Base-by-base conservation (phyloP, 1,140 invertebrate genomes). In the Drosophila biarmipes region DNA sequence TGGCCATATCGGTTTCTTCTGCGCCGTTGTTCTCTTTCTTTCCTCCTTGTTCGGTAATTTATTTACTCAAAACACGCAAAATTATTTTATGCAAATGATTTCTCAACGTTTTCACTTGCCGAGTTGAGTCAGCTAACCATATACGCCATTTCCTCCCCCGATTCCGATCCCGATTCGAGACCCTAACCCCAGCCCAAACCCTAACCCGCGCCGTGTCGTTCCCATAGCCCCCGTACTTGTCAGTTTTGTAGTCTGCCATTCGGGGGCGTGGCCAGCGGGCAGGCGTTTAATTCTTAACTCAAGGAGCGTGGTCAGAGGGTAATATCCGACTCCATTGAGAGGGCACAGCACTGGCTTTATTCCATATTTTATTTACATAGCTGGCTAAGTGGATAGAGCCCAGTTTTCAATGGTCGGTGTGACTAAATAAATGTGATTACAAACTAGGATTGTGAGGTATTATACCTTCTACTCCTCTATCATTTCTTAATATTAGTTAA, bases 11-110 rank as follows among this genome's bases (percentile, higher is more conserved):
- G 38, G 66, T 68, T 68, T 54, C 66, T 54, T 55, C 64, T 27
- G 48, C 48, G 27, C 24, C 35, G 21, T 8, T 24, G 46, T 57
- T 62, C 53, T 61, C 52, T 62, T 43, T 53, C 31, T 76, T 62
- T 54, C 71, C 82, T 81, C 46, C 63, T 78, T 81, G 74, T 51
- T 48, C 21, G 48, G 61, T 86, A 86, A 86, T 86, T 86, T 86
- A 86, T 86, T 86, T 87, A 86, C 81, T 87, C 45, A 82, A 87
- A 86, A 82, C 81, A 86, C 81, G 81, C 81, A 86, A 84, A 84
- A 86, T 86, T 87, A 74, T 86, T 86, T 87, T 82, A 86, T 86
- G 81, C 81, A 86, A 86, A 86, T 87, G 78, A 81, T 86, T 87
- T 78, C 66, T 52, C 69, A 71, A 52, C 68, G 71, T 73, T 73